Evolutionary conservation across 2,113 vertebrate genomes (phyloP), one percentile per base, ranked within the genome.

Genomic region (Pelobates fuscus): DNA sequence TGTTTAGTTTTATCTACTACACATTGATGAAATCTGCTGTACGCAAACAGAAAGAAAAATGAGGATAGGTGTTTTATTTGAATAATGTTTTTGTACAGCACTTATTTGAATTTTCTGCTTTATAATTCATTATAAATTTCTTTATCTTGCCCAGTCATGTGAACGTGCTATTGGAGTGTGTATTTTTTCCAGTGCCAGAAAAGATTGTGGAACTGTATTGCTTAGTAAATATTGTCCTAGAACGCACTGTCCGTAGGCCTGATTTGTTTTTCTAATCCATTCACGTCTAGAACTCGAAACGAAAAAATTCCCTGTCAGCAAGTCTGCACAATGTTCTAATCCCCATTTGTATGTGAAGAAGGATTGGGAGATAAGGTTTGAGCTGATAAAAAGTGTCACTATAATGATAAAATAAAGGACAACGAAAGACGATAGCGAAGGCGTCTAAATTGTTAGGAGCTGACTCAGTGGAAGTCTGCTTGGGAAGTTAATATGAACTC

Each of bases 261-360:
- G 12, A 43, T 65, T 57, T 74, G 61, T 74, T 74, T 66, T 72
- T 20, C 44, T 65, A 74, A 44, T 46, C 46, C 62, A 65, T 57
- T 65, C 62, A 72, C 32, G 59, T 43, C 63, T 32, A 7, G 70
- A 64, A 74, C 61, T 26, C 30, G 2, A 18, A 41, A 57, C 49
- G 17, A 26, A 32, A 66, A 57, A 57, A 10, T 65, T 57, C 49
- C 46, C 23, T 65, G 61, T 58, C 71, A 65, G 71, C 27, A 74
- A 74, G 52, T 74, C 71, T 65, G 30, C 11, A 57, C 46, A 65
- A 57, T 74, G 71, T 57, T 57, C 24, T 74, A 74, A 74, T 74
- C 29, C 62, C 5, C 61, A 58, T 65, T 57, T 74, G 71, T 57
- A 65, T 74, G 62, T 74, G 71, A 74, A 74, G 71, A 74, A 74